phyloP scores from a whole-genome alignment of 1,140 invertebrate species.

The Lucilia sericata region DNA sequence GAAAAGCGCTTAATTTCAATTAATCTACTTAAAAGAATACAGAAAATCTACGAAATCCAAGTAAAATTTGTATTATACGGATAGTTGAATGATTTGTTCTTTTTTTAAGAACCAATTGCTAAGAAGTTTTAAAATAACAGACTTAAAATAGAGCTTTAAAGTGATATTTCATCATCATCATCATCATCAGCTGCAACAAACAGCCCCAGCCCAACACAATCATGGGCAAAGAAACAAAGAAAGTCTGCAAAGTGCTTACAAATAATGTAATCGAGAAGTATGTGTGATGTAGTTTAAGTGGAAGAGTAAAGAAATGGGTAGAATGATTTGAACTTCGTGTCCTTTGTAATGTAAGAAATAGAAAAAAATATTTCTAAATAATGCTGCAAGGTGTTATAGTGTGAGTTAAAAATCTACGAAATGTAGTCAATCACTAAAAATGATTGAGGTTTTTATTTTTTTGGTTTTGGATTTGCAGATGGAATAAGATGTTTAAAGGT shows the following conservation, averaged over 20 bases:
- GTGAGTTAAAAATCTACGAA: conserved; percentile 16
- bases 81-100: background rate
- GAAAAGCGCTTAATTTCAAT: conserved; percentile 41
- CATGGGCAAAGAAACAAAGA: background rate
- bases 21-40: conserved; percentile 24
- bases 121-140: conserved; percentile 38
- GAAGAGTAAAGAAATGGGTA: background rate
- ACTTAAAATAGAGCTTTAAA: conserved; percentile 15
- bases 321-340: conserved; percentile 38
- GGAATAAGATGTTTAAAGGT: too few relatives aligned
- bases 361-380: background rate
- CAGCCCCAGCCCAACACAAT: background rate
- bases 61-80: background rate
- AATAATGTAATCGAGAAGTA: conserved; percentile 20
- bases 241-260: background rate
- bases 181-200: background rate
- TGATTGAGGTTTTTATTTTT: too few relatives aligned
- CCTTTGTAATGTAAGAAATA: background rate
- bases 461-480: too few relatives aligned
- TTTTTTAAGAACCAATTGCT: background rate
- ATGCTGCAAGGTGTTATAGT: conserved; percentile 38
- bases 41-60: background rate
- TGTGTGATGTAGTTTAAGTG: background rate
- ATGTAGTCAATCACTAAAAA: conserved; percentile 3
- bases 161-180: conserved; percentile 42